Evolutionary conservation across 1,140 invertebrate species (phyloP), one percentile per base, ranked within the genome.

Genomic region (Drosophila leontia): DNA sequence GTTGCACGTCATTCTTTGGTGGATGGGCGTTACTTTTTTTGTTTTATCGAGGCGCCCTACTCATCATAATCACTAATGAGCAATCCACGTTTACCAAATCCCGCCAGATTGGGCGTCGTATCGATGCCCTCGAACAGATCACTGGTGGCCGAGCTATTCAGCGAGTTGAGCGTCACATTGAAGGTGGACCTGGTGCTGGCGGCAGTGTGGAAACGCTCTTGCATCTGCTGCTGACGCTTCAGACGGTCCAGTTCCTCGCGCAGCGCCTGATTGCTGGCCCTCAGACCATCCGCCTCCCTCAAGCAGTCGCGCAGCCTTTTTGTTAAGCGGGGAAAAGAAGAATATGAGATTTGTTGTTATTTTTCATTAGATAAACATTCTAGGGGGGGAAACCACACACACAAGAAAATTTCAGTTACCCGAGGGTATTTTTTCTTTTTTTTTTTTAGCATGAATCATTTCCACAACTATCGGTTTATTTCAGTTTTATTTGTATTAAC

Each of bases 51-150:
- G 72, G 71, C 74, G 71, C 71, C 32, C 11, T 88, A 92, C 62
- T 92, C 91, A 61, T 91, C 91, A 37, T 86, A 92, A 56, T 92
- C 91, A 45, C 71, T 53, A 32, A 90, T 92, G 50, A 92, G 88
- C 55, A 92, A 69, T 65, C 88, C 91, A n/a, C 91, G 91, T 75
- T 92, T 92, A 51, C 87, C 68, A 55, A 80, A 92, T 44, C 82
- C 79, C 3, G 82, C 63, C 41, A 82, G 68, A 58, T 78, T 86
- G 61, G 87, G 67, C 65, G 75, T 68, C 50, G 65, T 64, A 47
- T 80, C 76, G n/a, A 83, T 90, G n/a, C 74, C 76, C 42, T 83
- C 91, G 72, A 87, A 90, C 47, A 85, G 88, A 67, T 87, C 75
- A 61, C 80, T 88, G 60, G 84, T 90, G 69, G 78, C 84, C 37